Percentiles rank a stretch among this genome's conserved stretches.
These are phyloP conservation scores for Ectemnius continuus DNA, from an alignment of 2,888 invertebrate genomes.

Conservation along the genomic window DNA sequence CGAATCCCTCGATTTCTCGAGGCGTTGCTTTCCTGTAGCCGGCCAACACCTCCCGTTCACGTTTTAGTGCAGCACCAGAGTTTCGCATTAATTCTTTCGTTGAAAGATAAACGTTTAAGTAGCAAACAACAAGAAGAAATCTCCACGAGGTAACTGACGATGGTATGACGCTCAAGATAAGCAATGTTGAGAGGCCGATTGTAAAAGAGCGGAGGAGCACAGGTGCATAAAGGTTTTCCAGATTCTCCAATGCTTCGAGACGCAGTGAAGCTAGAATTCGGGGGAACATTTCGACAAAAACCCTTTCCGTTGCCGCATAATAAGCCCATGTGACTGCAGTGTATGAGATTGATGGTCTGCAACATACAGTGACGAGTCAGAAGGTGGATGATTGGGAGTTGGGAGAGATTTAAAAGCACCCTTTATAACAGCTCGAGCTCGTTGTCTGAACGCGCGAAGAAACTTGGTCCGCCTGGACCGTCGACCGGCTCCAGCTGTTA, in stretches of 20 bases:
- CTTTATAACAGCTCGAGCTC: background rate
- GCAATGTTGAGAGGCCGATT: conserved; percentile 80
- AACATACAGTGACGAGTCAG: background rate
- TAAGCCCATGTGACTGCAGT: conserved; percentile 84
- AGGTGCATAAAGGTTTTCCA: conserved; percentile 85
- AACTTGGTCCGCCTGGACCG: no score
- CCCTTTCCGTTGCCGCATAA: conserved; percentile 86
- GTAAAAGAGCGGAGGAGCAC: conserved; percentile 83
- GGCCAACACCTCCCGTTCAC: conserved; percentile 82
- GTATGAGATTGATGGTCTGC: conserved; percentile 82
- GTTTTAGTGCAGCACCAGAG: conserved; percentile 80
- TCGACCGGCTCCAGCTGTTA: no score
- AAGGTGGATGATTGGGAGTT: no score
- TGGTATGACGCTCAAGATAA: conserved; percentile 80
- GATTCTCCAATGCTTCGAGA: conserved; percentile 83
- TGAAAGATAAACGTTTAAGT: conserved; percentile 84
- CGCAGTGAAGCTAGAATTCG: conserved; percentile 81
- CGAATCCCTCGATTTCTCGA: conserved; percentile 84
- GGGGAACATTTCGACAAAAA: conserved; percentile 85
- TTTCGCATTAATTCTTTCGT: conserved; percentile 82
- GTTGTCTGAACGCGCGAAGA: no score
- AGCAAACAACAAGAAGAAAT: conserved; percentile 81
- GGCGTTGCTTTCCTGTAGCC: conserved; percentile 83
- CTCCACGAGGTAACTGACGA: conserved; percentile 80
- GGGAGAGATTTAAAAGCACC: background rate